Evolutionary conservation across 2,113 vertebrate genomes (phyloP), one percentile per base, ranked within the genome.

Genomic region (Lamprotornis superbus): DNA sequence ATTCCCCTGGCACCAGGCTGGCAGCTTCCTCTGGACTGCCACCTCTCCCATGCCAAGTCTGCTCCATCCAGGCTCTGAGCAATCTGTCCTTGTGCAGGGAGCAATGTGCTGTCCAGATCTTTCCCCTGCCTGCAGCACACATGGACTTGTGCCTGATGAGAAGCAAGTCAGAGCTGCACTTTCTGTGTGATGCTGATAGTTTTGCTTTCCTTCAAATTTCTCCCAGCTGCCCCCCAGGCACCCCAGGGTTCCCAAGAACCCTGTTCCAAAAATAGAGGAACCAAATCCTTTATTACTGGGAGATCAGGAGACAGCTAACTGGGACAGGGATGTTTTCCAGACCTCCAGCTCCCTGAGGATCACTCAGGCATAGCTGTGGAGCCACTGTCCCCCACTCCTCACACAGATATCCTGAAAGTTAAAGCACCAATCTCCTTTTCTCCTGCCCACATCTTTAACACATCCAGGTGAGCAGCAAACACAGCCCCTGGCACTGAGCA

Each of bases 291-390:
- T 52, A 0, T 12, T 39, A 35, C 46, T 3, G 13, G 40, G 57
- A 65, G 12, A 61, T 28, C 39, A 76, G 50, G 40, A 80, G 46
- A 40, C 10, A 25, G 10, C 9, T 4, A 39, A 20, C 30, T 31
- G 49, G 55, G 46, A 61, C 16, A 24, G 7, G 42, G 73, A 35
- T 2, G 0, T 33, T 49, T 39, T 40, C 53, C 57, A 44, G 69
- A 39, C 7, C 17, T 78, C n/a, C 83, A 74, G 46, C 46, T 68
- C 6, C 1, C 28, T 15, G 3, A 5, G 42, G 59, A 39, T 6
- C 24, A 27, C 46, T 7, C 5, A 0, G 30, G 30, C 18, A 2
- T 0, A 18, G 70, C 61, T 37, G 4, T 2, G 52, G 39, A 64
- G 35, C 9, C n/a, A 4, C 25, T 2, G 30, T 17, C 71, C 73